Conservation (phyloP, 2,113 vertebrate species). For the Coturnix japonica region DNA sequence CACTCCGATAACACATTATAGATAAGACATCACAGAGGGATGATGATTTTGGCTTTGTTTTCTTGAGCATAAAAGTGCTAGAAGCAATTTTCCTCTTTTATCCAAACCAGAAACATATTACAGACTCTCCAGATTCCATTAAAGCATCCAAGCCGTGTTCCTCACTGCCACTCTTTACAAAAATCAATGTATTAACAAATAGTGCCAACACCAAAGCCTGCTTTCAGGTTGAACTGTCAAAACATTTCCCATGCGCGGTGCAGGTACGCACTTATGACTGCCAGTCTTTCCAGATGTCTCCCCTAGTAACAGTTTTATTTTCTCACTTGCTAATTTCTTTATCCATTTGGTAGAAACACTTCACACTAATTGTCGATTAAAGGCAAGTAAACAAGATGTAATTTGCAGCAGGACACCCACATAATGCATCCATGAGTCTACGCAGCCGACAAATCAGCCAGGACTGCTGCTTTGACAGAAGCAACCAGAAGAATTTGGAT, state of each 20-base stretch:
- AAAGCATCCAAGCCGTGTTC: slow-evolving; percentile 43
- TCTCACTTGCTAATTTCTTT: neutral
- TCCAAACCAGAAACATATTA: slow-evolving; percentile 30
- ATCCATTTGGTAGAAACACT: neutral
- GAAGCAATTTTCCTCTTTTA: slow-evolving; percentile 63
- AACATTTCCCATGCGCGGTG: neutral
- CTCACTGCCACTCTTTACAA: neutral
- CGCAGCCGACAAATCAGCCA: neutral
- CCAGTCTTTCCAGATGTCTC: slow-evolving; percentile 26
- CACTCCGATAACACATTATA: neutral
- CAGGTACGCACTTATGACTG: neutral
- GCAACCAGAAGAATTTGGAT: neutral
- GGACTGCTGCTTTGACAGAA: neutral
- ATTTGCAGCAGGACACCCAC: neutral
- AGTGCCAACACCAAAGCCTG: slow-evolving; percentile 6
- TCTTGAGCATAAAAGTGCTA: neutral
- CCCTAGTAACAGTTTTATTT: neutral
- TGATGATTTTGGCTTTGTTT: slow-evolving; percentile 56
- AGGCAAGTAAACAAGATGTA: slow-evolving; percentile 1
- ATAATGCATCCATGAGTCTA: accelerated
- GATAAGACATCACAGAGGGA: neutral
- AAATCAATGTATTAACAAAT: neutral
- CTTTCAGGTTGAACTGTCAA: slow-evolving; percentile 50
- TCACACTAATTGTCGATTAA: neutral
- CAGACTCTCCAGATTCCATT: slow-evolving; percentile 45